These are phyloP conservation scores for Drosophila prostipennis DNA, from an alignment of 2,888 invertebrate genomes.

Conservation along the genomic window DNA sequence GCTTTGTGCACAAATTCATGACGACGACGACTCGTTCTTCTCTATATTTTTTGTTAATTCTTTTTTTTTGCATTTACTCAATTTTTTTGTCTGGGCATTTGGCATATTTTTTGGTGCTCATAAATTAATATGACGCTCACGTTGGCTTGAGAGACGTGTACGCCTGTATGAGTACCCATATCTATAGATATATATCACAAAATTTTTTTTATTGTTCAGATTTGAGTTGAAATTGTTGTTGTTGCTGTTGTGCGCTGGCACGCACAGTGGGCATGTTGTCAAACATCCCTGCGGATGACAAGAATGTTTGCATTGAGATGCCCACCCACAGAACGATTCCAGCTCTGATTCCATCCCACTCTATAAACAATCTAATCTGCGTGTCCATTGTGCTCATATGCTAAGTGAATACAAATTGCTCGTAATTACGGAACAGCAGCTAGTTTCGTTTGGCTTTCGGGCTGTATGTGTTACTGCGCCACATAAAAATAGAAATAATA, in stretches of 20 bases:
- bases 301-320: slow-evolving; percentile 16
- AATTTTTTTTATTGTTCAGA: slow-evolving; percentile 34
- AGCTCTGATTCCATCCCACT: slow-evolving; percentile 2
- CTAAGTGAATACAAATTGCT: slow-evolving; percentile 60
- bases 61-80: slow-evolving; percentile 36
- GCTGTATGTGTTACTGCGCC: slow-evolving; percentile 22
- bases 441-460: slow-evolving; percentile 23
- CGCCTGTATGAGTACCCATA: slow-evolving; percentile 15
- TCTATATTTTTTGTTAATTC: slow-evolving; percentile 1
- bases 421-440: slow-evolving; percentile 54
- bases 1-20: slow-evolving; percentile 30
- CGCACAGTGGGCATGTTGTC: slow-evolving; percentile 59
- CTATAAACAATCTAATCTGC: slow-evolving; percentile 32
- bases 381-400: slow-evolving; percentile 44
- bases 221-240: slow-evolving; percentile 18
- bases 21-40: slow-evolving; percentile 32
- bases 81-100: slow-evolving; percentile 39
- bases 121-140: slow-evolving; percentile 73
- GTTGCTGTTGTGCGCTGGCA: slow-evolving; percentile 24
- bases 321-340: slow-evolving; percentile 23
- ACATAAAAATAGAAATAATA: slow-evolving; percentile 50
- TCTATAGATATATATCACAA: slow-evolving; percentile 23
- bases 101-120: slow-evolving; percentile 49
- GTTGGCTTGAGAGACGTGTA: slow-evolving; percentile 60
- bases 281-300: slow-evolving; percentile 40